phyloP scores from a whole-genome alignment of 1,140 invertebrate genomes.

The Popillia japonica region DNA sequence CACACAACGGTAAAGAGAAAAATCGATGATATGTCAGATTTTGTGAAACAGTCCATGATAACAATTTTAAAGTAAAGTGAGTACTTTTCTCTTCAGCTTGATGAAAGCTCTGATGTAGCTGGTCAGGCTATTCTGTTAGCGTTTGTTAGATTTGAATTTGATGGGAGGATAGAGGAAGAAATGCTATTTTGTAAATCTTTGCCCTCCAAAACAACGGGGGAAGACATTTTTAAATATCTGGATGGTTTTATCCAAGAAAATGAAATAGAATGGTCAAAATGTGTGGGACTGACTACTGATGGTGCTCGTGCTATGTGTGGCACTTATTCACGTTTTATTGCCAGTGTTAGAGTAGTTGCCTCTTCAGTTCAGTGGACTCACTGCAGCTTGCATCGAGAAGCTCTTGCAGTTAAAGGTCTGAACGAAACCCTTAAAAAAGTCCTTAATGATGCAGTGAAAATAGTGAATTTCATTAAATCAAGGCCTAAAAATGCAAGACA shows the following conservation, averaged over 20 bases:
- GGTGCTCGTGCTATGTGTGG: slow-evolving; percentile 49
- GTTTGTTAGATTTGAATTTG: slow-evolving; percentile 13
- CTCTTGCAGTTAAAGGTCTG: no score
- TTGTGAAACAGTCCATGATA: no score
- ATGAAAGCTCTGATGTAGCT: not conserved
- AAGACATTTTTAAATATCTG: slow-evolving; percentile 46
- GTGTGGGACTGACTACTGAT: slow-evolving; percentile 50
- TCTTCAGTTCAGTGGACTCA: slow-evolving; percentile 38
- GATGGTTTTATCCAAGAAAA: slow-evolving; percentile 49
- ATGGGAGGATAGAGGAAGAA: no score
- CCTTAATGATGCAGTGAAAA: no score
- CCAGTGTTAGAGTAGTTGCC: slow-evolving; percentile 27
- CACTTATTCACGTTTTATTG: slow-evolving; percentile 39
- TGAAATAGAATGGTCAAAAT: slow-evolving; percentile 49
- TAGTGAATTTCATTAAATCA: slow-evolving; percentile 58
- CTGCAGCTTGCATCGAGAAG: no score
- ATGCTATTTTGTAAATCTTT: no score
- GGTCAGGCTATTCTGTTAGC: not conserved
- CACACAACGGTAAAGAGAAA: no score
- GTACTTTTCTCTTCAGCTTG: not conserved
- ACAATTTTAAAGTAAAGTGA: no score
- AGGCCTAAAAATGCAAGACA: slow-evolving; percentile 52
- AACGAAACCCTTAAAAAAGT: no score
- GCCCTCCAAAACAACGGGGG: slow-evolving; percentile 43
- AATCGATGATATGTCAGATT: no score